A percentile compares a stretch with the other conserved stretches of the same genome.
These are phyloP conservation scores for Callyntrura sp. DNA, from an alignment of 2,888 invertebrate species.

Conservation along the genomic window DNA sequence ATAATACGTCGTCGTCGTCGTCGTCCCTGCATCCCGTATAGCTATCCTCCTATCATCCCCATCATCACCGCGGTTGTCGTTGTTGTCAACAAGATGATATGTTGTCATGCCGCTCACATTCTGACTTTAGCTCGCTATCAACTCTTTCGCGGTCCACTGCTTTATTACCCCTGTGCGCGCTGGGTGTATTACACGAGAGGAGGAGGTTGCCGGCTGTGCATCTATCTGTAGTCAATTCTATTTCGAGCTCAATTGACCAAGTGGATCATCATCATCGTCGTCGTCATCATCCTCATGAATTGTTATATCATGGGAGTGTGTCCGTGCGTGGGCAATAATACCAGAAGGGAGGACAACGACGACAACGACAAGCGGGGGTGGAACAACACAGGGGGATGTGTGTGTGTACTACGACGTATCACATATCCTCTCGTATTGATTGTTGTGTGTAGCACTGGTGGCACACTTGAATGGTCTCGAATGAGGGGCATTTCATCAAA, in stretches of 20 bases:
- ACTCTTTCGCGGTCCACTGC: conserved; percentile 64
- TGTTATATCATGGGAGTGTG: not conserved
- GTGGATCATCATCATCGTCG: too few species aligned
- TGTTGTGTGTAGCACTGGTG: not conserved
- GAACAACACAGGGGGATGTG: not conserved
- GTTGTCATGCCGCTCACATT: not conserved
- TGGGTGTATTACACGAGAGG: conserved; percentile 23
- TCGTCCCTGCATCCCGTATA: not conserved
- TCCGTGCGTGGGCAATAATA: too few species aligned
- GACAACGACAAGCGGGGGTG: conserved; percentile 22
- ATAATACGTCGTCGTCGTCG: too few species aligned
- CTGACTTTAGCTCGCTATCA: conserved; percentile 33
- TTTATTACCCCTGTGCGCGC: conserved; percentile 11
- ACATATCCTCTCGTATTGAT: not conserved
- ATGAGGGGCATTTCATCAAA: conserved; percentile 26
- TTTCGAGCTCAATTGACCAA: conserved; percentile 67
- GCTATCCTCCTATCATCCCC: not conserved
- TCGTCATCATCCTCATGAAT: too few species aligned
- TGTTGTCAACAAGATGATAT: not conserved
- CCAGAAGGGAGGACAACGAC: too few species aligned
- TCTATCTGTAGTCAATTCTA: too few species aligned
- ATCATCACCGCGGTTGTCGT: not conserved
- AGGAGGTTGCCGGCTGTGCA: too few species aligned
- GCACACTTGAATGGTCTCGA: not conserved
- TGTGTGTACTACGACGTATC: not conserved